Evolutionary conservation across 2,113 vertebrate species (phyloP), one percentile per base, ranked within the genome.

Genomic region (Psilopogon haemacephalus): DNA sequence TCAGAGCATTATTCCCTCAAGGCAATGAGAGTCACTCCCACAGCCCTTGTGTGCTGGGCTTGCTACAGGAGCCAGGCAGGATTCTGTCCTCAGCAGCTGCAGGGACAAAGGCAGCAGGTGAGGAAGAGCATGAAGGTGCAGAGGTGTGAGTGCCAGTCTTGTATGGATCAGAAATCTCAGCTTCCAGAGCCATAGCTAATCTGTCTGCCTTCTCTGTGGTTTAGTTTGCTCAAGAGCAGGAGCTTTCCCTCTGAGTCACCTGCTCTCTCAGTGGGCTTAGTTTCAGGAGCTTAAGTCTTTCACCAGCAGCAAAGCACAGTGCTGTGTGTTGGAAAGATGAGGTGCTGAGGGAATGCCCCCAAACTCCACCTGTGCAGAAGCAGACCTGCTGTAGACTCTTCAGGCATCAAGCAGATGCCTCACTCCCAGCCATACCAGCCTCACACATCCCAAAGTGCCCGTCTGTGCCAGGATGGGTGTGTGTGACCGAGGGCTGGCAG

Each of bases 281-380:
- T 89, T 88, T 86, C 72, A 73, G 60, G 50, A 70, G 67, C 54
- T 54, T 81, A 33, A 46, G 42, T 84, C 94, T 93, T 90, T 84
- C 84, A 87, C 28, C 87, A 80, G 40, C 81, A 87, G 71, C 42
- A 63, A 80, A 93, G 84, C 93, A 87, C 42, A 8, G 13, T 67
- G 77, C 79, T 82, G 6, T 1, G 10, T 63, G 21, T 89, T 73
- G 77, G 89, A 89, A 94, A 62, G 81, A 59, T 90, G 88, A n/a
- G n/a, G 70, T 32, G 27, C 79, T 42, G 60, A 87, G 62, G 90
- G 88, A 90, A 55, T 28, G 64, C 26, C 78, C 95, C 95, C 94
- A 95, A 16, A 33, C 78, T 88, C 56, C 23, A 0, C 82, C 90
- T 59, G 32, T 69, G 84, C 84, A 27, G 21, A 72, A 73, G 76